phyloP scores from a whole-genome alignment of 2,888 invertebrate genomes.

The Oscheius onirici region DNA sequence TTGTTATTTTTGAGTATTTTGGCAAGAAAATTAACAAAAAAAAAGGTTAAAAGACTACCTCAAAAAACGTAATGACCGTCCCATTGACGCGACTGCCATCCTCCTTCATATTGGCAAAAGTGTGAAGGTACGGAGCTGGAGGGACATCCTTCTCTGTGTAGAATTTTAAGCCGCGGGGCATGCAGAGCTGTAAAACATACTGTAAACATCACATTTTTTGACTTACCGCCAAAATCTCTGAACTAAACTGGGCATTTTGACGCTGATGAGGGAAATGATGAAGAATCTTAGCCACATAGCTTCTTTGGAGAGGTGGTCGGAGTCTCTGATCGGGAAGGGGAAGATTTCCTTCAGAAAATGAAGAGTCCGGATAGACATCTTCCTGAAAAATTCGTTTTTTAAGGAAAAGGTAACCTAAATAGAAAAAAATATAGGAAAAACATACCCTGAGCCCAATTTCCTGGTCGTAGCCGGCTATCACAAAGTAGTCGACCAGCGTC shows the following conservation, averaged over 20 bases:
- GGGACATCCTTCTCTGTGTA: constrained; percentile 88
- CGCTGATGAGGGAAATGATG: constrained; percentile 92
- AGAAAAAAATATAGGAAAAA: constrained; percentile 1
- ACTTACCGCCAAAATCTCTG: constrained; percentile 93
- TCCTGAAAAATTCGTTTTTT: constrained; percentile 5
- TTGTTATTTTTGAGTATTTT: not conserved
- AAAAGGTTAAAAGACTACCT: constrained; percentile 75
- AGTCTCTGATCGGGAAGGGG: not conserved
- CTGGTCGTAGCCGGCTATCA: constrained; percentile 66
- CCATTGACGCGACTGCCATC: constrained; percentile 95
- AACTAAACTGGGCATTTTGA: constrained; percentile 75
- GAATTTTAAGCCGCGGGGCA: constrained; percentile 92
- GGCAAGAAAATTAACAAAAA: not conserved
- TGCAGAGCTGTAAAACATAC: constrained; percentile 81
- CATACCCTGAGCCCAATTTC: constrained; percentile 61
- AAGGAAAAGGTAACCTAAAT: not conserved
- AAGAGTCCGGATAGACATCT: constrained; percentile 13
- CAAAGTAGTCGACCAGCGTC: constrained; percentile 69
- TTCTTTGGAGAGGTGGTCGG: constrained; percentile 87
- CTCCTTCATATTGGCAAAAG: constrained; percentile 94
- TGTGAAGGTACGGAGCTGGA: constrained; percentile 80
- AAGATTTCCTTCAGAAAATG: constrained; percentile 10
- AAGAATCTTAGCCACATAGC: constrained; percentile 91
- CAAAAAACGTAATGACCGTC: constrained; percentile 92
- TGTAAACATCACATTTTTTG: not conserved